A percentile compares a stretch with the other conserved stretches of the same genome.
These are phyloP conservation scores for Pseudochirops corinnae DNA, from an alignment of 2,797 vertebrate genomes.

Conservation along the genomic window DNA sequence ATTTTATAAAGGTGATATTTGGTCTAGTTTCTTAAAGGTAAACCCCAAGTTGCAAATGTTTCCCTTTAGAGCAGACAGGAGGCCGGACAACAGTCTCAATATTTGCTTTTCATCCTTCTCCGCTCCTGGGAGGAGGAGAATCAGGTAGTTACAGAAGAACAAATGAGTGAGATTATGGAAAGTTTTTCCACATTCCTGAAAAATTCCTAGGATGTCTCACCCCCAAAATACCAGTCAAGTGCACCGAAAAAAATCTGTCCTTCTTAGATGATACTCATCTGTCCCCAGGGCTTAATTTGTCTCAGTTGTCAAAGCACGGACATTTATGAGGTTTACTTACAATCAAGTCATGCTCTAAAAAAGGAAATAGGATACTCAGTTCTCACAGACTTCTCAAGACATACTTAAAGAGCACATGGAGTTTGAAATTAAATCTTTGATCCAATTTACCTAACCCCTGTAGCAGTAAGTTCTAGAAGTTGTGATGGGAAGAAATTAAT, in stretches of 20 bases:
- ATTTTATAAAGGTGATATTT: conserved; percentile 42
- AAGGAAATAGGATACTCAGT: conserved; percentile 26
- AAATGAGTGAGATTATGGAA: conserved; percentile 23
- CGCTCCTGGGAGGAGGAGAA: not conserved
- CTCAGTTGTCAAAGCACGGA: conserved; percentile 74
- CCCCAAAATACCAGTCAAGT: conserved; percentile 42
- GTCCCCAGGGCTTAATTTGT: conserved; percentile 73
- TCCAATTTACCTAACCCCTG: not conserved
- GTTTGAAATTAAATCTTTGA: conserved; percentile 51
- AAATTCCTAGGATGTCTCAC: conserved; percentile 26
- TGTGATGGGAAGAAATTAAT: conserved; percentile 26
- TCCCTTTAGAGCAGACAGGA: conserved; percentile 14
- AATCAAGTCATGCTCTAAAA: conserved; percentile 60
- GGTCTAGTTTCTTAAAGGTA: conserved; percentile 54
- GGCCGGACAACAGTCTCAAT: conserved; percentile 32
- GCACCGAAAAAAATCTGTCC: conserved; percentile 70
- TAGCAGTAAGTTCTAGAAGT: not conserved
- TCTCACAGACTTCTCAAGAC: conserved; percentile 51
- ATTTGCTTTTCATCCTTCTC: conserved; percentile 42
- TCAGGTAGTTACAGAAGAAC: not conserved
- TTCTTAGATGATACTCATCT: conserved; percentile 63
- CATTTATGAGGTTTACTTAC: conserved; percentile 73
- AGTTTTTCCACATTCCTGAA: not conserved
- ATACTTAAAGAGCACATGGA: conserved; percentile 1
- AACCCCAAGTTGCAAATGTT: conserved; percentile 52